Evolutionary conservation across 2,888 invertebrate species (phyloP), one percentile per base, ranked within the genome.

Genomic region (Lasiommata megera): DNA sequence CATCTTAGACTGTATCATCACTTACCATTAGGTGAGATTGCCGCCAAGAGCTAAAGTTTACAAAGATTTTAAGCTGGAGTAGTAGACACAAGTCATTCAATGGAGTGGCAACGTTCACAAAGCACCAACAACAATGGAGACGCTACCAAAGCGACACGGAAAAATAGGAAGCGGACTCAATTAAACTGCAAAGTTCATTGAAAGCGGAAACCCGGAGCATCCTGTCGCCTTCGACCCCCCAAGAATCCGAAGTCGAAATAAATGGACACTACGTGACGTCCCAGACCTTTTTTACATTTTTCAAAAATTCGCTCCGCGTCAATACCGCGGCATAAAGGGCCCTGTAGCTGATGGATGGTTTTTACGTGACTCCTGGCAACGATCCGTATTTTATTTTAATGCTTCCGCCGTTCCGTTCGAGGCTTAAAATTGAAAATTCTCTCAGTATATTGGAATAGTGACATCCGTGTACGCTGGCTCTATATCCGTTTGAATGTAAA

Each of bases 361-460:
- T 71, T 76, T 86, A 90, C 89, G 90, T 90, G 90, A 87, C 85
- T 84, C 75, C 79, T 77, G 81, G 76, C 80, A 79, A 80, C 57
- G 58, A 61, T 55, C 64, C 71, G 80, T 82, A 82, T 88, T 88
- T 88, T 89, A 87, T 87, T 88, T 52, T 52, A 52, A 52, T 43
- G 31, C 66, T 69, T 68, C 72, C 76, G 73, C 74, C 72, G 66
- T 50, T 74, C 72, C 51, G 38, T 28, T n/a, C 38, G 80, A 29
- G 28, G 82, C 81, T 85, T 83, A 84, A 88, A 89, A 90, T 90
- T 89, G 89, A 90, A 90, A 89, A 89, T 88, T 88, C 88, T 68
- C 72, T 70, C 75, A 74, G 74, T 61, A 61, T 80, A 82, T 82
- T 73, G 80, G 79, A 76, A 80, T 56, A 58, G 48, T 61, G 40